phyloP scores from a whole-genome alignment of 2,888 invertebrate species.

The Spialia ferax region DNA sequence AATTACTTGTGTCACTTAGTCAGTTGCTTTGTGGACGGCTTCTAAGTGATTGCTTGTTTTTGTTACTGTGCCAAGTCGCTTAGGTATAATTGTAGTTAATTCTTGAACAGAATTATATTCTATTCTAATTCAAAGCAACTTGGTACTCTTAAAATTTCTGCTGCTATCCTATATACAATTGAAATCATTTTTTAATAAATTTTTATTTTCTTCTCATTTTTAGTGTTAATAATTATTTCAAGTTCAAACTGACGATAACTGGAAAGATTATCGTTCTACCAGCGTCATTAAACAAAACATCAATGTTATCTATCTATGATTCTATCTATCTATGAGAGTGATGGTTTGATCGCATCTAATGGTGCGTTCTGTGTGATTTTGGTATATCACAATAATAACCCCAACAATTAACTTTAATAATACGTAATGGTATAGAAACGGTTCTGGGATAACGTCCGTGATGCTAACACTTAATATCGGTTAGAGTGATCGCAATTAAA shows the following conservation, averaged over 20 bases:
- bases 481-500: conserved; percentile 37
- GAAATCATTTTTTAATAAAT: too few relatives aligned
- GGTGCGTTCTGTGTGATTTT: conserved; percentile 63
- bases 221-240: too few relatives aligned
- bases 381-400: conserved; percentile 67
- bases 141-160: too few relatives aligned
- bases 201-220: too few relatives aligned
- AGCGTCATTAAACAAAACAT: conserved; percentile 64
- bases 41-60: conserved; percentile 40
- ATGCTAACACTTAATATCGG: conserved; percentile 36
- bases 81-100: conserved; percentile 32
- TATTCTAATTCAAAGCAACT: conserved; percentile 25
- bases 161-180: too few relatives aligned
- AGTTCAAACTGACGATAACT: conserved; percentile 40
- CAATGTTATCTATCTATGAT: conserved; percentile 61
- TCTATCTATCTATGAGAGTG: conserved; percentile 60
- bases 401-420: conserved; percentile 73
- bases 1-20: conserved; percentile 54
- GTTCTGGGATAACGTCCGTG: conserved; percentile 23
- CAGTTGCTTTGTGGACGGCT: conserved; percentile 41
- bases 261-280: conserved; percentile 54
- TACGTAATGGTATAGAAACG: conserved; percentile 58
- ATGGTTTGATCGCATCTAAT: conserved; percentile 64
- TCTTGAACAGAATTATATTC: conserved; percentile 29
- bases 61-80: conserved; percentile 38